phyloP scores from a whole-genome alignment of 2,797 vertebrate species.

The Rallus crepitans region DNA sequence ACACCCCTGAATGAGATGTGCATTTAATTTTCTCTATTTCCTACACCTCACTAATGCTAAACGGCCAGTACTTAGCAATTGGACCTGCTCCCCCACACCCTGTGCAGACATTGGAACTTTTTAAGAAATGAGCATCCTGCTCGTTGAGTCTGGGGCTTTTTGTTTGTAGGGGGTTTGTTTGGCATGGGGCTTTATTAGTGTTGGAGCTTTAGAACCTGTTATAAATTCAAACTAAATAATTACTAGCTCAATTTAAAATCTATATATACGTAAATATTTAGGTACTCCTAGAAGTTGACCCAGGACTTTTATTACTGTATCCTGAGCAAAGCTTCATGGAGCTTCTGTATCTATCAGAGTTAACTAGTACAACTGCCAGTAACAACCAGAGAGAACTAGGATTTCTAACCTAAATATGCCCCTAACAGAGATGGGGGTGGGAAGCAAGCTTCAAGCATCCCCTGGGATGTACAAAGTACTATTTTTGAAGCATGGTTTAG shows the following conservation, averaged over 20 bases:
- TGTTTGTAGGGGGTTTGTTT: no score
- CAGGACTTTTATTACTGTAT: neutral
- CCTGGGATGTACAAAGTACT: neutral
- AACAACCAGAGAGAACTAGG: neutral
- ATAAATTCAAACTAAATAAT: slow-evolving; percentile 1
- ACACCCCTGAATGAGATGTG: neutral
- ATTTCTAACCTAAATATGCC: neutral
- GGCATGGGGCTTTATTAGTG: neutral
- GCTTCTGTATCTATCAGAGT: neutral
- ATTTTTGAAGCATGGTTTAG: neutral
- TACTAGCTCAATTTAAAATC: neutral
- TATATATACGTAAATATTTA: neutral
- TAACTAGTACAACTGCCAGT: neutral
- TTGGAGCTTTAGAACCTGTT: neutral
- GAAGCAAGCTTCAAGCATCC: neutral
- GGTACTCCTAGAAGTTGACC: neutral
- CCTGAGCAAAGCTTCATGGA: neutral
- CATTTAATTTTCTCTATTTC: neutral
- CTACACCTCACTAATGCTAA: neutral
- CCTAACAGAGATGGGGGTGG: neutral
- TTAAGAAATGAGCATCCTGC: neutral
- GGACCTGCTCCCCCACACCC: neutral
- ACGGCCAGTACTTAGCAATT: neutral
- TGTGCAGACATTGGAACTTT: neutral
- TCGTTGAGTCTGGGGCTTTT: no score